phyloP scores from a whole-genome alignment of 2,113 vertebrate species.

The Brachyhypopomus occidentalis region DNA sequence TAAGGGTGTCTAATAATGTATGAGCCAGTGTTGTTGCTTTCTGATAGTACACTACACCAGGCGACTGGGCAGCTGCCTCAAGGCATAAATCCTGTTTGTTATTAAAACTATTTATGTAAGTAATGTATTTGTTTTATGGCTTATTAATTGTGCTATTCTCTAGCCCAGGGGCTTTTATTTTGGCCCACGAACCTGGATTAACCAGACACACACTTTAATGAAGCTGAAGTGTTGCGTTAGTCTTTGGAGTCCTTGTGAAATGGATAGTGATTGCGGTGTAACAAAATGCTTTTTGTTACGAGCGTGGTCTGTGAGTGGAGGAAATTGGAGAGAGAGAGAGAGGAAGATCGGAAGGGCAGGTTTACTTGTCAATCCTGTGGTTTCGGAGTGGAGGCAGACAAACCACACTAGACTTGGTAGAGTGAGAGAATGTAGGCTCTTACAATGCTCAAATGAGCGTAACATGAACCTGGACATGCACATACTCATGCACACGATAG shows the following conservation, averaged over 20 bases:
- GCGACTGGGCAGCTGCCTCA: not conserved
- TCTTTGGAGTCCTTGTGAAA: constrained; percentile 23
- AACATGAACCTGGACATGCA: constrained; percentile 18
- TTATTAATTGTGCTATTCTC: not conserved
- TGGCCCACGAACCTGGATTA: not conserved
- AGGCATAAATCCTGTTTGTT: not conserved
- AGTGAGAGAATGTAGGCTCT: constrained; percentile 14
- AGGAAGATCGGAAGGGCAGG: not conserved
- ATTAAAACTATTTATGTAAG: constrained; percentile 18
- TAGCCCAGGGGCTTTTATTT: not conserved
- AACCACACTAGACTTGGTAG: constrained; percentile 15
- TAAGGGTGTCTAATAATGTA: too few species aligned
- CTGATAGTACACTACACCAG: not conserved
- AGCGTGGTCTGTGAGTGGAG: constrained; percentile 10
- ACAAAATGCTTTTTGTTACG: not conserved
- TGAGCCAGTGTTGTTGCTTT: not conserved
- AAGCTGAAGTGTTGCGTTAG: not conserved
- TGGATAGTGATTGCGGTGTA: constrained; percentile 5
- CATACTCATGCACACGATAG: constrained; percentile 17
- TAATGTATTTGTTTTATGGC: not conserved
- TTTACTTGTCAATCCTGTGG: constrained; percentile 18
- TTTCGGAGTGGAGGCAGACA: constrained; percentile 8
- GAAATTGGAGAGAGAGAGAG: not conserved
- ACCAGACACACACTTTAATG: not conserved
- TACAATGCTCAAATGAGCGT: constrained; percentile 8